Conservation (phyloP, 2,113 vertebrate genomes). For the Hippocampus mohnikei region DNA sequence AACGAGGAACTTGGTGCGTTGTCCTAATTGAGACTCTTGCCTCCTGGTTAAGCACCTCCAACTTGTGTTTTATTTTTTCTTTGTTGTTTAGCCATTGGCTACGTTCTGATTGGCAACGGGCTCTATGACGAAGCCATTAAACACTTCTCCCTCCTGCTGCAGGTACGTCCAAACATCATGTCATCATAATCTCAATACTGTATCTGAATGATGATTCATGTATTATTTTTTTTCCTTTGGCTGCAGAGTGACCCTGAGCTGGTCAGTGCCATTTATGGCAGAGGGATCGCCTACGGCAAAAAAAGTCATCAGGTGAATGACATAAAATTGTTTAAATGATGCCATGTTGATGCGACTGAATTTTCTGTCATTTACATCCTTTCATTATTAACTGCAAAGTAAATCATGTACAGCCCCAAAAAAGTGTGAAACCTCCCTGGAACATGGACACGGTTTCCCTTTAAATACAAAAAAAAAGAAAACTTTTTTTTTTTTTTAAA, state of each 20-base stretch:
- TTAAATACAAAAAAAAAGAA: too few species aligned
- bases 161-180: slow-evolving; percentile 71
- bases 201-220: slow-evolving; percentile 15
- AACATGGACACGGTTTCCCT: too few species aligned
- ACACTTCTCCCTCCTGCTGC: slow-evolving; percentile 91
- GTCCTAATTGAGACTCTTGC: background rate
- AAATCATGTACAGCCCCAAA: too few species aligned
- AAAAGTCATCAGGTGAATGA: slow-evolving; percentile 90
- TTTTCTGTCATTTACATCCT: too few species aligned
- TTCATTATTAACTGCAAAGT: too few species aligned
- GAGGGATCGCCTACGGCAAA: slow-evolving; percentile 95
- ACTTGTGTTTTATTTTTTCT: background rate
- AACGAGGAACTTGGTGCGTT: slow-evolving; percentile 93
- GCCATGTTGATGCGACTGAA: too few species aligned
- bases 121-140: slow-evolving; percentile 95
- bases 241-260: slow-evolving; percentile 89
- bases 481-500: too few species aligned
- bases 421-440: too few species aligned
- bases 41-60: background rate
- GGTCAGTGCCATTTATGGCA: slow-evolving; percentile 94
- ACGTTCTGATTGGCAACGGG: slow-evolving; percentile 89
- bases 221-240: slow-evolving; percentile 22
- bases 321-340: background rate
- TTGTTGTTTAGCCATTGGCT: slow-evolving; percentile 85
- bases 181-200: background rate